Evolutionary conservation across 1,140 invertebrate genomes (phyloP).

Genomic region (Ectropis grisescens): DNA sequence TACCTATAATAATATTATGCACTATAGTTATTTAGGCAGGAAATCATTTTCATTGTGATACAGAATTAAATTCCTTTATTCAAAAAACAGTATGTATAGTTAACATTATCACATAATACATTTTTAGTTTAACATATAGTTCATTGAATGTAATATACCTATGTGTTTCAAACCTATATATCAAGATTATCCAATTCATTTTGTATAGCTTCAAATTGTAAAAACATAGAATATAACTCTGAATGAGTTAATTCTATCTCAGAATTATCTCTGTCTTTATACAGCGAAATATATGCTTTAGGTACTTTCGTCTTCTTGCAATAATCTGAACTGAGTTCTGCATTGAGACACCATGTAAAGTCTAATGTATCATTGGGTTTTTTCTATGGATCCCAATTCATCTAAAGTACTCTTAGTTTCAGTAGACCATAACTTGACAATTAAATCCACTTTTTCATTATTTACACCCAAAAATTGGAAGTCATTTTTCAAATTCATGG

Average conservation of each 20-base stretch:
- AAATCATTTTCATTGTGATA: no score
- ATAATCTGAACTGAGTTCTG: slow-evolving; percentile 50
- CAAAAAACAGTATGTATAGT: no score
- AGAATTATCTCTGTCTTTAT: slow-evolving; percentile 17
- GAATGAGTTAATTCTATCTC: slow-evolving; percentile 49
- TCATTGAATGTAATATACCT: no score
- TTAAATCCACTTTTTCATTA: slow-evolving; percentile 36
- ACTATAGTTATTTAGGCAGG: no score
- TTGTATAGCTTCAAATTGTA: slow-evolving; percentile 56
- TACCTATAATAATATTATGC: no score
- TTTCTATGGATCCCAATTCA: slow-evolving; percentile 26
- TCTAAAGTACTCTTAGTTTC: slow-evolving; percentile 40
- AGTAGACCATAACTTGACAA: slow-evolving; percentile 49
- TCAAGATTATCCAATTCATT: slow-evolving; percentile 51
- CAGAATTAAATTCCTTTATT: no score
- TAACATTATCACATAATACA: no score
- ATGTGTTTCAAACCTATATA: no score
- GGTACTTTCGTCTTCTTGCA: slow-evolving; percentile 47
- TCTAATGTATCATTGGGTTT: slow-evolving; percentile 26
- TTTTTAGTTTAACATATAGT: no score
- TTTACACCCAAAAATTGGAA: slow-evolving; percentile 34
- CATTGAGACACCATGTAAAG: slow-evolving; percentile 50
- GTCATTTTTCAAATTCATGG: slow-evolving; percentile 40
- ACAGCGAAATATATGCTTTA: slow-evolving; percentile 39
- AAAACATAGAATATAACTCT: slow-evolving; percentile 47